These are phyloP conservation scores for Actias luna DNA, from an alignment of 2,888 invertebrate species.

Conservation along the genomic window DNA sequence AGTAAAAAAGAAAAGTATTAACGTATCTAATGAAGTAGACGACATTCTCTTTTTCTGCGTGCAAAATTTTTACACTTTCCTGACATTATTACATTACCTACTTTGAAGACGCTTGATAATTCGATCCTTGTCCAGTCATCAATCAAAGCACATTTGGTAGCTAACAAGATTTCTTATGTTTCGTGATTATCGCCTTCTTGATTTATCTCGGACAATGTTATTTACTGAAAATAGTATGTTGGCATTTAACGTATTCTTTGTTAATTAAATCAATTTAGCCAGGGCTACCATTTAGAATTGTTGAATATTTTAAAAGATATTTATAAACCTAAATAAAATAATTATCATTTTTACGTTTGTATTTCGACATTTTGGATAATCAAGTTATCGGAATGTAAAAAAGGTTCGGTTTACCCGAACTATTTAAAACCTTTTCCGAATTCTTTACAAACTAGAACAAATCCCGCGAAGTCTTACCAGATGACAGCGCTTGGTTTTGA, in stretches of 20 bases:
- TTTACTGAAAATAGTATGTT: slow-evolving; percentile 16
- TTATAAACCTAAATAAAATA: too few relatives aligned
- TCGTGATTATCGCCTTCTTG: slow-evolving; percentile 13
- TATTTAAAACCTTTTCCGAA: too few relatives aligned
- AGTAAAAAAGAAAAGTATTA: not conserved
- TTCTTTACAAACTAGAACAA: too few relatives aligned
- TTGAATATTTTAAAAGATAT: too few relatives aligned
- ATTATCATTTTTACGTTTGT: too few relatives aligned
- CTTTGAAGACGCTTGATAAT: slow-evolving; percentile 13
- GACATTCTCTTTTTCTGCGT: not conserved
- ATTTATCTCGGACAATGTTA: slow-evolving; percentile 14
- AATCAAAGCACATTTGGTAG: slow-evolving; percentile 25
- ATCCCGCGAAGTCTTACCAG: too few relatives aligned
- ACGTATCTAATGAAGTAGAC: not conserved
- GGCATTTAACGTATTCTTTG: not conserved
- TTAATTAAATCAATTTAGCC: not conserved
- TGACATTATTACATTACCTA: slow-evolving; percentile 8
- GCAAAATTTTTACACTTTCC: slow-evolving; percentile 5
- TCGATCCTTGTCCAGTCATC: slow-evolving; percentile 26
- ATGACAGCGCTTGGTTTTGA: too few relatives aligned
- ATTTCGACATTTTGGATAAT: too few relatives aligned
- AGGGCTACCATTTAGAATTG: too few relatives aligned
- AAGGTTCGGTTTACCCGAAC: too few relatives aligned
- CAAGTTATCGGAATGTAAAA: too few relatives aligned
- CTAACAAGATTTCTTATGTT: slow-evolving; percentile 20